These are phyloP conservation scores for Cladorhizidae sp. DNA, from an alignment of 37 sponge, comb jelly and placozoan genomes.

Conservation along the genomic window DNA sequence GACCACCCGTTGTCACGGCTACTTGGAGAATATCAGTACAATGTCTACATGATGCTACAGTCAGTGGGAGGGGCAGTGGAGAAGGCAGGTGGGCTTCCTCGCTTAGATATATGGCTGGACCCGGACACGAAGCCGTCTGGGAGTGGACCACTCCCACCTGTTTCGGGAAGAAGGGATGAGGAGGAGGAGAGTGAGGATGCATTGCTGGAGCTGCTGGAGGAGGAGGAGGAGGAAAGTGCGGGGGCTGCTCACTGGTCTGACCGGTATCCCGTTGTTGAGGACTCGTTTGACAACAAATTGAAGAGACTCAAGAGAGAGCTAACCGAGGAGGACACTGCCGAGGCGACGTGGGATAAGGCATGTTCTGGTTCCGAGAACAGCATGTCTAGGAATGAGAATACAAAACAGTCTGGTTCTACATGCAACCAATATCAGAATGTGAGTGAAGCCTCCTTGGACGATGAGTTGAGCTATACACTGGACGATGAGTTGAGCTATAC, in stretches of 20 bases:
- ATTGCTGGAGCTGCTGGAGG: background rate
- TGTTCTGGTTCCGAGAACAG: background rate
- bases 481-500: too few species aligned
- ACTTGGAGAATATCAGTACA: slow-evolving; percentile 73
- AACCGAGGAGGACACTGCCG: background rate
- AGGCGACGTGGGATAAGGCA: background rate
- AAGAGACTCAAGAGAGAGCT: background rate
- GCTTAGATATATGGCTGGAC: slow-evolving; percentile 31
- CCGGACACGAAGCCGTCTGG: slow-evolving; percentile 15
- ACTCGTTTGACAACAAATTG: slow-evolving; percentile 4
- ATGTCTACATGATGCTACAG: slow-evolving; percentile 46
- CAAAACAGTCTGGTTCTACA: background rate
- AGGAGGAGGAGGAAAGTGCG: slow-evolving; percentile 10
- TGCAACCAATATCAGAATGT: slow-evolving; percentile 6
- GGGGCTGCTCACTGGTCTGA: background rate
- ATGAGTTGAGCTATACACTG: too few species aligned
- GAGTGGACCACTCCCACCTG: background rate
- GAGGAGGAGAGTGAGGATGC: background rate
- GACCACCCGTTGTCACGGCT: slow-evolving; percentile 78
- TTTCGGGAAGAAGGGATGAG: background rate
- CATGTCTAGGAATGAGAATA: background rate
- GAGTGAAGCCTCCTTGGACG: background rate
- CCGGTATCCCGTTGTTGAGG: background rate
- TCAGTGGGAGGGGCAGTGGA: slow-evolving; percentile 45
- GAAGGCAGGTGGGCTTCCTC: slow-evolving; percentile 47